phyloP scores from a whole-genome alignment of 2,888 invertebrate genomes.

The Thymelicus sylvestris region DNA sequence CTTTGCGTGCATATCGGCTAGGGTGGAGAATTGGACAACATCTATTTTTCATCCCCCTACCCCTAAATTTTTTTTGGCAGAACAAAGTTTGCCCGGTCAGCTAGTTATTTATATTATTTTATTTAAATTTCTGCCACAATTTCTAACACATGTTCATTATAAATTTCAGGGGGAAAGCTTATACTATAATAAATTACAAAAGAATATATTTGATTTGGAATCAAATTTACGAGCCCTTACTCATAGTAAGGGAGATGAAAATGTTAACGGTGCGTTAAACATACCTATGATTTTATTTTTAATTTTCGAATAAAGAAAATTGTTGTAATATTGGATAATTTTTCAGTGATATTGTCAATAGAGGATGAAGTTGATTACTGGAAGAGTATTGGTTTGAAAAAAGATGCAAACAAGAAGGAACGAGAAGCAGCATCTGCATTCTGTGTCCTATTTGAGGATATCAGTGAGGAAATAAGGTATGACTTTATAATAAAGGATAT shows the following conservation, averaged over 20 bases:
- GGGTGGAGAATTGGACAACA: no score
- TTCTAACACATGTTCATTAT: slow-evolving; percentile 16
- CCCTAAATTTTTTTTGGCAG: no score
- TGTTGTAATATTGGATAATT: no score
- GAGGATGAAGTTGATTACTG: slow-evolving; percentile 90
- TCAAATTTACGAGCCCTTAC: slow-evolving; percentile 69
- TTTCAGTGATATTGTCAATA: slow-evolving; percentile 86
- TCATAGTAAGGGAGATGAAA: slow-evolving; percentile 67
- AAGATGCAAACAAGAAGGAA: slow-evolving; percentile 78
- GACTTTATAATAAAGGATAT: slow-evolving; percentile 9
- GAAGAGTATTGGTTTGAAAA: slow-evolving; percentile 83
- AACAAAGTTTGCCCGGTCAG: no score
- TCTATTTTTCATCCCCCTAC: no score
- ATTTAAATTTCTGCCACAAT: neutral
- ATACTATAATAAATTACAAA: slow-evolving; percentile 72
- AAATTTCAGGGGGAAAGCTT: slow-evolving; percentile 69
- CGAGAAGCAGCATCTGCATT: slow-evolving; percentile 85
- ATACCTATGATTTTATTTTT: slow-evolving; percentile 2
- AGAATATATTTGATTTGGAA: slow-evolving; percentile 72
- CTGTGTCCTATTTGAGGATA: slow-evolving; percentile 84
- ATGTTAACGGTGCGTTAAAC: slow-evolving; percentile 61
- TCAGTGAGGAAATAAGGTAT: slow-evolving; percentile 86
- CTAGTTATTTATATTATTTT: neutral
- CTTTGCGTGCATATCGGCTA: no score
- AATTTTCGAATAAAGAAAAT: neutral